Evolutionary conservation across 2,888 invertebrate genomes (phyloP).

Genomic region (Ecliptopera silaceata): DNA sequence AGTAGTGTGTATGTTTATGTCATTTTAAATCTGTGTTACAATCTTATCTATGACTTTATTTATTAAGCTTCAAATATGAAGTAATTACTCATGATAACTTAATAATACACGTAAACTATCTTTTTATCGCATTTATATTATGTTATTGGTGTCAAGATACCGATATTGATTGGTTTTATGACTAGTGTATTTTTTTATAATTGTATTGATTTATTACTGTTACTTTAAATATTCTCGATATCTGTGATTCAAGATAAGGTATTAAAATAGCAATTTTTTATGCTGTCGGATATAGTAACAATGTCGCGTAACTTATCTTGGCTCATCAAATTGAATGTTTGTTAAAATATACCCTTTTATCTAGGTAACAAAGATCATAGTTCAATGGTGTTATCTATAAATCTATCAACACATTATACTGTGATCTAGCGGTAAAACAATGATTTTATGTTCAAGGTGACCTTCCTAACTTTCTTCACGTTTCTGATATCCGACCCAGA

Average conservation of each 20-base stretch:
- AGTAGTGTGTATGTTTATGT: constrained; percentile 5
- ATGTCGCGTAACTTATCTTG: not conserved
- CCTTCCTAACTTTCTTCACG: constrained; percentile 92
- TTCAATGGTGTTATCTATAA: constrained; percentile 9
- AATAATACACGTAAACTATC: constrained; percentile 13
- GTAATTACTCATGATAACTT: constrained; percentile 17
- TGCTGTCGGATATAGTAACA: too few species aligned
- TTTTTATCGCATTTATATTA: constrained; percentile 15
- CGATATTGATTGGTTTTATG: constrained; percentile 15
- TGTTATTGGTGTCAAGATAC: constrained; percentile 28
- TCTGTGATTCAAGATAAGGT: too few species aligned
- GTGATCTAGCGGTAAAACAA: constrained; percentile 22
- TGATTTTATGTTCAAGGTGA: constrained; percentile 84
- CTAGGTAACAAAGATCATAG: constrained; percentile 11
- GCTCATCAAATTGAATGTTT: not conserved
- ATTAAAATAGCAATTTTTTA: too few species aligned
- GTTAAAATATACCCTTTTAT: constrained; percentile 5
- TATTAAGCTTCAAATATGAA: constrained; percentile 13
- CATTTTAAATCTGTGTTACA: constrained; percentile 3
- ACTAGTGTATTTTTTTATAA: constrained; percentile 6
- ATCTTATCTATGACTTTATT: constrained; percentile 8
- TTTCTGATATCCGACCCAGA: constrained; percentile 87
- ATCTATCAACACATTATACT: not conserved
- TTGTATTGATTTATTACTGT: not conserved
- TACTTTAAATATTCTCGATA: too few species aligned